A percentile compares a stretch with the other conserved stretches of the same genome.
These are phyloP conservation scores for Noctilio leporinus DNA, from an alignment of 2,113 vertebrate genomes.

Conservation along the genomic window DNA sequence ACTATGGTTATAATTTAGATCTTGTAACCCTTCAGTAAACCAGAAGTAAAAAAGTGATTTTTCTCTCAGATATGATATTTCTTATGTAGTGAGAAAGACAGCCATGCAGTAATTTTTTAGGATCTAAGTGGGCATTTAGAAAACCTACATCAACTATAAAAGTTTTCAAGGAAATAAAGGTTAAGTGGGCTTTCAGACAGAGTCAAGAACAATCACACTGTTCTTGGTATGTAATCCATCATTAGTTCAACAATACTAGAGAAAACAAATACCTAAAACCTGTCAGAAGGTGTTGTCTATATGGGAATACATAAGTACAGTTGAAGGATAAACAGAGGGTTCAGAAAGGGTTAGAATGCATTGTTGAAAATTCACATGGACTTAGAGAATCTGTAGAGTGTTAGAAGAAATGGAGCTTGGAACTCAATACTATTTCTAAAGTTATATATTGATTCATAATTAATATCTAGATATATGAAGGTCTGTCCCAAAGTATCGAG, in stretches of 20 bases:
- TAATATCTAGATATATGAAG: neutral
- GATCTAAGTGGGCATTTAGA: neutral
- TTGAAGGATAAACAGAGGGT: neutral
- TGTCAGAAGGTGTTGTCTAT: neutral
- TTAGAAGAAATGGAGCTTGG: neutral
- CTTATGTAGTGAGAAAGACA: constrained; percentile 15
- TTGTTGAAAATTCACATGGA: neutral
- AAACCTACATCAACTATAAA: neutral
- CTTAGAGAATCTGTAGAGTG: neutral
- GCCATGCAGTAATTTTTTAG: neutral
- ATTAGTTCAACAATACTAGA: neutral
- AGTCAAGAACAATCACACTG: neutral
- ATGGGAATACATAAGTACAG: neutral
- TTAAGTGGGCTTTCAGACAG: constrained; percentile 42
- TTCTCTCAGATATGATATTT: constrained; percentile 17
- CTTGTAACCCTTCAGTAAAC: constrained; percentile 44
- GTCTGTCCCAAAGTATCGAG: too few relatives aligned
- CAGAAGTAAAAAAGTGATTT: neutral
- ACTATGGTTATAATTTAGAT: constrained; percentile 49
- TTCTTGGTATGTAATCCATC: constrained; percentile 10
- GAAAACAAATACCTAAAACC: neutral
- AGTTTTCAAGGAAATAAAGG: constrained; percentile 36
- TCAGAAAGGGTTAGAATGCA: neutral
- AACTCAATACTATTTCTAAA: neutral
- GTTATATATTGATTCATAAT: neutral